Evolutionary conservation across 2,797 vertebrate species (phyloP), one percentile per base, ranked within the genome.

Genomic region (Percopsis omiscomaycus): DNA sequence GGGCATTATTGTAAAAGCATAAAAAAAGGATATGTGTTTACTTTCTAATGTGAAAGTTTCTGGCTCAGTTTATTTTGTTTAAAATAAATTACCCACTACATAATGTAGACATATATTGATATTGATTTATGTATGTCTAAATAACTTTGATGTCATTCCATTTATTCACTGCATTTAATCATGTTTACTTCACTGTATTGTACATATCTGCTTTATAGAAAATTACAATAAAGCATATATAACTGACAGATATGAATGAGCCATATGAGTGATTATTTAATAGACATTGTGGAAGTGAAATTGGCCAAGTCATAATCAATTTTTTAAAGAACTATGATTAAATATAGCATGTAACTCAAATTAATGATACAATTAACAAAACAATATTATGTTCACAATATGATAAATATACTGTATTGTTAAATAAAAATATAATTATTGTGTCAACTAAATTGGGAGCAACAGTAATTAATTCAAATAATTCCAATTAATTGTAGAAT

Each of bases 21-120:
- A 85, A 86, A 83, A 83, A 81, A 85, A 77, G 77, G 69, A 74
- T 76, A 68, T 82, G 83, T 80, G 81, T 80, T 82, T 86, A 81
- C 86, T 79, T 83, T 77, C 55, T 79, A 51, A 73, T 71, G 65
- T 77, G 72, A 83, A 86, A 88, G 84, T 89, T 90, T 85, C 61
- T 3, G 2, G 12, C 49, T 15, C 55, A 61, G 49, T 29, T 60
- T 74, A 71, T 37, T 72, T 81, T 81, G 66, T 81, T 79, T 72
- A n/a, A 52, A 75, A 62, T 68, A 55, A 80, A 79, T 14, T 61
- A 56, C 68, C 69, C 72, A 59, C 53, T 70, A 50, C 30, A 45
- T 2, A 29, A 47, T 9, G 1, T 27, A 4, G 14, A 27, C 16
- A 8, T 59, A 50, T 10, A 56, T 66, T 28, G 61, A 2, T 61